phyloP scores from a whole-genome alignment of 1,140 invertebrate species.

The Ostrea denselamellosa region DNA sequence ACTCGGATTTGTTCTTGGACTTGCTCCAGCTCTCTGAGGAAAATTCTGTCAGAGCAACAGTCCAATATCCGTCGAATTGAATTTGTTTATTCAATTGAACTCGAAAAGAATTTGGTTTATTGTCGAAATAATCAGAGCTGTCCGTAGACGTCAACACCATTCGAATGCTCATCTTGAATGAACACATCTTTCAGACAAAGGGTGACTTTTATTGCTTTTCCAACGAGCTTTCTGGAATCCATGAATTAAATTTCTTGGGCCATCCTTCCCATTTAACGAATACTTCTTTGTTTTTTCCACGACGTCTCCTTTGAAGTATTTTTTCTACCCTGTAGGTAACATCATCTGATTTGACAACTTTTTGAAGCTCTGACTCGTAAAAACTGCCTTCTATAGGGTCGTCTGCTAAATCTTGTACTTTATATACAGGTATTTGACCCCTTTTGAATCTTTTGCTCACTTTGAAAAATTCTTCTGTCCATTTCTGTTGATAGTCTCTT shows the following conservation, averaged over 20 bases:
- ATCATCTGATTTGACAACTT: background rate
- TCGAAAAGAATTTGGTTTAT: slow-evolving; percentile 39
- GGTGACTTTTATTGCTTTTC: background rate
- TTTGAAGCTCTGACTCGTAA: slow-evolving; percentile 51
- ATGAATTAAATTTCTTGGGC: slow-evolving; percentile 57
- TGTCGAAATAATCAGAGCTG: slow-evolving; percentile 25
- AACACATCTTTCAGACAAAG: background rate
- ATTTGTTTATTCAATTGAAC: slow-evolving; percentile 46
- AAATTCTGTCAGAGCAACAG: slow-evolving; percentile 44
- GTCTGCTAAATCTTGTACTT: slow-evolving; percentile 42
- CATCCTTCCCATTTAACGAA: slow-evolving; percentile 52
- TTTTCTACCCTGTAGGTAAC: slow-evolving; percentile 19
- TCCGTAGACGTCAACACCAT: slow-evolving; percentile 49
- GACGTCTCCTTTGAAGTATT: slow-evolving; percentile 29
- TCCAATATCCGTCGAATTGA: slow-evolving; percentile 43
- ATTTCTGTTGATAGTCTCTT: slow-evolving; percentile 55
- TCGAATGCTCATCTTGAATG: slow-evolving; percentile 43
- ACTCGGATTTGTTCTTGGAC: background rate
- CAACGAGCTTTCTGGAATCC: slow-evolving; percentile 38
- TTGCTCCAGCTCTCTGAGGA: background rate
- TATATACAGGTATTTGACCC: slow-evolving; percentile 46
- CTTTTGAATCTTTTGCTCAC: slow-evolving; percentile 39
- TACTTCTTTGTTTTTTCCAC: slow-evolving; percentile 38
- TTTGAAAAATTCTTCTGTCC: slow-evolving; percentile 54
- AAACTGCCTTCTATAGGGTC: slow-evolving; percentile 50